Base-by-base conservation (phyloP, 2,797 vertebrate species). In the Eospalax fontanierii region DNA sequence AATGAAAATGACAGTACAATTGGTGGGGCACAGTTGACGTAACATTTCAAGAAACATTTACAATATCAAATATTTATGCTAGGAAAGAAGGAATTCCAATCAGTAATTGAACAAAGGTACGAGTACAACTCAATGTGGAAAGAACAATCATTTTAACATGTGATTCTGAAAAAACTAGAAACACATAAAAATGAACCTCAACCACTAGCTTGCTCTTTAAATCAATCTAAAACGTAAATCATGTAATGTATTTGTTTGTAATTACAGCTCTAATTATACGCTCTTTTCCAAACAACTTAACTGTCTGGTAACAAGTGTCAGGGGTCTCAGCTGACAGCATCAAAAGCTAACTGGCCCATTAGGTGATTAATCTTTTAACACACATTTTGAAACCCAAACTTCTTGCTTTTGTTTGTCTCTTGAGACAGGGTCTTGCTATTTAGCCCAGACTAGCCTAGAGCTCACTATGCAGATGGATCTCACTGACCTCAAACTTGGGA, bases 1-100 rank as follows among this genome's bases (percentile, higher is more conserved):
- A 92, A 83, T 75, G 73, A 93, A 95, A 95, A 93, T 59, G 4
- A 86, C 87, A 87, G 61, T 59, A 46, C 33, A 88, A 33, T 83
- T 75, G 90, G 30, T 57, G 66, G 46, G 16, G 54, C 35, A 38
- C 16, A 78, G 28, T 65, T 70, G 59, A 71, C 14, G 6, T 54
- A 54, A 54, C 21, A 50, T 75, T 86, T 91, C 12, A 86, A 89
- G 57, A 35, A 94, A 82, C 15, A 78, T 6, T 66, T 54, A 71
- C 33, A 65, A 61, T 9, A 71, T n/a, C n/a, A 57, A 70, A 66
- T 10, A 63, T 7, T 88, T 50, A 7, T 50, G 9, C 40, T n/a
- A 79, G 33, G 54, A 86, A 90, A 92, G 40, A 85, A 88, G 74
- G 61, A 54, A 66, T 24, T 82, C 75, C 59, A 74, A 79, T 35